These are phyloP conservation scores for Boulengerochromis microlepis DNA, from an alignment of 2,113 vertebrate genomes.

Conservation along the genomic window DNA sequence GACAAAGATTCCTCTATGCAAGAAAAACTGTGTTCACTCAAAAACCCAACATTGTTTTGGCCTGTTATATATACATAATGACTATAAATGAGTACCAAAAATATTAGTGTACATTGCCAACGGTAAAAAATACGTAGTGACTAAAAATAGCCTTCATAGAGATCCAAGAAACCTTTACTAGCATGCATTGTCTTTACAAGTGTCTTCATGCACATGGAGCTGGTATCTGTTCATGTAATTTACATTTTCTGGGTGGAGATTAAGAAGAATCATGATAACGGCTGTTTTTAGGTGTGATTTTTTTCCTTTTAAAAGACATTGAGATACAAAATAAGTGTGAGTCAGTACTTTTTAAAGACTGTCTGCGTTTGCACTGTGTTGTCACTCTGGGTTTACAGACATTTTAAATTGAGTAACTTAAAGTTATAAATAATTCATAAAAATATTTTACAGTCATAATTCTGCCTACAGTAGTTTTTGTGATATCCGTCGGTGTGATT, in stretches of 20 bases:
- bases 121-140: accelerated
- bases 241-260: not conserved
- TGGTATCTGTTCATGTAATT: not conserved
- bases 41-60: not conserved
- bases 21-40: not conserved
- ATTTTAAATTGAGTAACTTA: not conserved
- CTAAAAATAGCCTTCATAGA: not conserved
- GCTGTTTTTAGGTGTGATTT: not conserved
- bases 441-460: not conserved
- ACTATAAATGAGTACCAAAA: not conserved
- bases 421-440: not conserved
- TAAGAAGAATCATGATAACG: not conserved
- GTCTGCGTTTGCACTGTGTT: not conserved
- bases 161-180: not conserved
- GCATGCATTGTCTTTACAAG: not conserved
- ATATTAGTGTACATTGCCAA: not conserved
- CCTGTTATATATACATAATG: not conserved
- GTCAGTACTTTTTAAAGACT: not conserved
- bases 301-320: not conserved
- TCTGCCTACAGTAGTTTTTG: not conserved
- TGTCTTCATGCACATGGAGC: not conserved
- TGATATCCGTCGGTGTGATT: not conserved
- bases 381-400: not conserved
- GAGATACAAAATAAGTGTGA: not conserved
- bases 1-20: not conserved